Evolutionary conservation across 2,888 invertebrate genomes (phyloP), one percentile per base, ranked within the genome.

Genomic region (Nasonia oneida): DNA sequence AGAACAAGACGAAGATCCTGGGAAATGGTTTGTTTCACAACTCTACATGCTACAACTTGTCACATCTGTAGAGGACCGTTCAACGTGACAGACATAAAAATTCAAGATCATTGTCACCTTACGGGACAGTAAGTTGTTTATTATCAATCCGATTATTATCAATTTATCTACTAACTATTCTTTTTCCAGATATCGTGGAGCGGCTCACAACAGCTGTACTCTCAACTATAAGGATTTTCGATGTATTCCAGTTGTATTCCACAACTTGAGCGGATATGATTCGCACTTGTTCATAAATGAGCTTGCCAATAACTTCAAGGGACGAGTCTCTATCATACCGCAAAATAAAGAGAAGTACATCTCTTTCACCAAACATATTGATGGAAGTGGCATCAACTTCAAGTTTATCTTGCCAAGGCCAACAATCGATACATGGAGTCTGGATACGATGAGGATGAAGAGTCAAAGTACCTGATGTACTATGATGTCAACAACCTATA

Each of bases 261-360:
- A 90, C 78, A 90, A 90, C 84, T 47, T 89, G 18, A 86, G 83
- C n/a, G 89, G 87, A n/a, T 88, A 89, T 86, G 89, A 90, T 74
- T 79, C 87, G 18, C 88, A 89, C 75, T 89, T 89, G 64, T 86
- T 89, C 14, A 87, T 90, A 29, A 87, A 84, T 73, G 80, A 83
- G n/a, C 23, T 83, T 42, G 47, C 53, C 6, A n/a, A 23, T 23
- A 47, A 53, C 70, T 84, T 84, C 61, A 37, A 42, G 14, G 75
- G 84, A 12, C 42, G 53, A 50, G 50, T 84, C 14, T 18, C 29
- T 29, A 18, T 80, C 18, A 33, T 80, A 14, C 73, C 74, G 15
- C 23, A 78, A 29, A 78, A 57, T 15, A 78, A 83, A 33, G 47
- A 82, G 64, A 85, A 70, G 61, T 79, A 73, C 37, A 79, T 84